These are phyloP conservation scores for Desmodus rotundus DNA, from an alignment of 2,113 vertebrate species.

Conservation along the genomic window DNA sequence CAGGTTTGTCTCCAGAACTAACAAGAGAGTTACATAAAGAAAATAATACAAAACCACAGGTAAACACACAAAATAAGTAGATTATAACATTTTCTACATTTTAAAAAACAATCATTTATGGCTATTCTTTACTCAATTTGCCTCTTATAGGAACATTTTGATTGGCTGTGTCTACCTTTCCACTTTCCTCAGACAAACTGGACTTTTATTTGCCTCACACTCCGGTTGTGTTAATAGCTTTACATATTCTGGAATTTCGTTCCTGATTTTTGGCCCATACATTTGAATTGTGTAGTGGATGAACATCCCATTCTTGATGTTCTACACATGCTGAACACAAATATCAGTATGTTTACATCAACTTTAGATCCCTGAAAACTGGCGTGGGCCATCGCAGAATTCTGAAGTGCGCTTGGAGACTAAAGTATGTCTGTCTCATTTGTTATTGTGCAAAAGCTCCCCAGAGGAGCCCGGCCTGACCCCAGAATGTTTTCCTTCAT, in stretches of 20 bases:
- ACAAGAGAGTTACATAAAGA: neutral
- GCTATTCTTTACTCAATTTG: neutral
- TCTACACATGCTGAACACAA: slow-evolving; percentile 58
- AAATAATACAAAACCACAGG: neutral
- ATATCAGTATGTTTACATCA: slow-evolving; percentile 63
- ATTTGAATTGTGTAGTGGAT: slow-evolving; percentile 54
- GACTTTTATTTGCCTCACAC: neutral
- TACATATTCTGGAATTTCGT: slow-evolving; percentile 11
- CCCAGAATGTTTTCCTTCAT: slow-evolving; percentile 34
- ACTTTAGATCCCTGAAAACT: slow-evolving; percentile 44
- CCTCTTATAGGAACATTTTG: neutral
- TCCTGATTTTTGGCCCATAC: slow-evolving; percentile 16
- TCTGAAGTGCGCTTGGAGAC: slow-evolving; percentile 42
- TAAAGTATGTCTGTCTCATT: slow-evolving; percentile 47
- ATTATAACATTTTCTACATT: neutral
- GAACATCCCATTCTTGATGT: slow-evolving; percentile 59
- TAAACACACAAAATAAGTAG: neutral
- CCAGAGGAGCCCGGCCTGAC: slow-evolving; percentile 31
- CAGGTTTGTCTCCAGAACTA: neutral
- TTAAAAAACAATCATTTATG: neutral
- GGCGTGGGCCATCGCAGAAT: slow-evolving; percentile 19
- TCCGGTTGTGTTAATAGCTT: slow-evolving; percentile 9
- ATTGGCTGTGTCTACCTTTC: neutral
- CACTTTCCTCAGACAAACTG: neutral
- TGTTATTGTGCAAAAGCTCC: slow-evolving; percentile 46